phyloP scores from a whole-genome alignment of 2,888 invertebrate genomes.

The Sminthurides aquaticus region DNA sequence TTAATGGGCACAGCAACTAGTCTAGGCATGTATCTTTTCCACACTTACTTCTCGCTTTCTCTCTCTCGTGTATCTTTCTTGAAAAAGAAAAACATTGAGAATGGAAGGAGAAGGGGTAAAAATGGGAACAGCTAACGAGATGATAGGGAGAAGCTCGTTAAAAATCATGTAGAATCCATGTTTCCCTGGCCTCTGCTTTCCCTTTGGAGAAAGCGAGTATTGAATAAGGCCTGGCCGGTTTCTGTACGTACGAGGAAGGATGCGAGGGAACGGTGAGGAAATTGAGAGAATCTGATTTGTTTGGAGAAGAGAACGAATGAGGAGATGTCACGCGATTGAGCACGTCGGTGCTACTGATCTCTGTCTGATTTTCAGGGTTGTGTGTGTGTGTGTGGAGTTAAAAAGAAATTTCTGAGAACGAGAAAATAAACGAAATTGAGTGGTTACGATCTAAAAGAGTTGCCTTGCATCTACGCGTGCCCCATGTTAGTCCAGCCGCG shows the following conservation, averaged over 20 bases:
- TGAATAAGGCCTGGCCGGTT: no score
- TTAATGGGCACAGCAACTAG: neutral
- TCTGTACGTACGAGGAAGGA: neutral
- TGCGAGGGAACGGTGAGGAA: neutral
- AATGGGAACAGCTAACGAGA: neutral
- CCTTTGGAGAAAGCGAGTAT: neutral
- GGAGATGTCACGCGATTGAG: slow-evolving; percentile 3
- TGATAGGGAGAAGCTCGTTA: slow-evolving; percentile 6
- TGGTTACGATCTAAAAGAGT: neutral
- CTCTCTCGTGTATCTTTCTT: neutral
- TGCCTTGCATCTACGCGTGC: neutral
- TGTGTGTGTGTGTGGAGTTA: neutral
- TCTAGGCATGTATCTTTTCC: no score
- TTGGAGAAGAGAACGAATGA: neutral
- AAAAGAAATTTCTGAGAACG: neutral
- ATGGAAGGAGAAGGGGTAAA: neutral
- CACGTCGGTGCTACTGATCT: neutral
- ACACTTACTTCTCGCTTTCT: no score
- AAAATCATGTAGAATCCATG: slow-evolving; percentile 2
- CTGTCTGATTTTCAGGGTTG: neutral
- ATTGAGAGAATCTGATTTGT: neutral
- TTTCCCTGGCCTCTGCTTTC: neutral
- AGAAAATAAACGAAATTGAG: neutral
- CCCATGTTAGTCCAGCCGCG: neutral
- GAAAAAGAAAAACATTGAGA: neutral